A percentile compares a stretch with the other conserved stretches of the same genome.
phyloP scores from a whole-genome alignment of 2,113 vertebrate species.

The Lophius piscatorius region DNA sequence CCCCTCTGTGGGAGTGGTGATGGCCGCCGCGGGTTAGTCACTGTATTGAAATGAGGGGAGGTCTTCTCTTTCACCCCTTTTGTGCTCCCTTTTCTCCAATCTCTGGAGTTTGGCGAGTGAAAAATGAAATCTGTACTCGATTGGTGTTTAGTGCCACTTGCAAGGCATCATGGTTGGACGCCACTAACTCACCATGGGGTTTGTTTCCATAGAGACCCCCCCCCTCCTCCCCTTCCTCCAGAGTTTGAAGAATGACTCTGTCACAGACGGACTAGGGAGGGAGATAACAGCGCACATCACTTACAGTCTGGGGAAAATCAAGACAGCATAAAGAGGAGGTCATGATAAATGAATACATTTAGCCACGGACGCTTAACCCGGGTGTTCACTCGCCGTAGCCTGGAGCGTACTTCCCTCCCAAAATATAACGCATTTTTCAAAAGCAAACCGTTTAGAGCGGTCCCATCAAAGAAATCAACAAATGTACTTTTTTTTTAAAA shows the following conservation, averaged over 20 bases:
- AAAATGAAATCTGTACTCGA: no score
- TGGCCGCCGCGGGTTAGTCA: conserved; percentile 73
- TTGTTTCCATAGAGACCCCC: conserved; percentile 74
- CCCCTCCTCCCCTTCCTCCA: conserved; percentile 3
- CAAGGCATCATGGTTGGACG: conserved; percentile 74
- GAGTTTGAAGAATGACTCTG: conserved; percentile 69
- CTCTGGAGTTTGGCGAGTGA: no score
- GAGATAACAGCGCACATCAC: conserved; percentile 63
- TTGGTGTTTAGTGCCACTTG: conserved; percentile 61
- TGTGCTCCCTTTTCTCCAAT: conserved; percentile 35
- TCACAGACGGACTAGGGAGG: conserved; percentile 54
- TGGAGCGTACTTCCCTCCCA: no score
- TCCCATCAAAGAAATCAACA: no score
- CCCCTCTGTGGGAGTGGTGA: conserved; percentile 74
- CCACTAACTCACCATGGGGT: conserved; percentile 75
- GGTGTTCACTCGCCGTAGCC: conserved; percentile 13
- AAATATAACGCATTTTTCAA: no score
- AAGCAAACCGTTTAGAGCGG: no score
- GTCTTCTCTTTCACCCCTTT: conserved; percentile 67
- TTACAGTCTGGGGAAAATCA: conserved; percentile 48
- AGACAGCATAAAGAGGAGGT: conserved; percentile 16
- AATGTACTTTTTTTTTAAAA: no score
- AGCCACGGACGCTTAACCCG: no score
- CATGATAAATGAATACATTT: not conserved
- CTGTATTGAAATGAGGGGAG: conserved; percentile 78